Evolutionary conservation across 2,888 invertebrate species (phyloP).

Genomic region (Philonicus albiceps): DNA sequence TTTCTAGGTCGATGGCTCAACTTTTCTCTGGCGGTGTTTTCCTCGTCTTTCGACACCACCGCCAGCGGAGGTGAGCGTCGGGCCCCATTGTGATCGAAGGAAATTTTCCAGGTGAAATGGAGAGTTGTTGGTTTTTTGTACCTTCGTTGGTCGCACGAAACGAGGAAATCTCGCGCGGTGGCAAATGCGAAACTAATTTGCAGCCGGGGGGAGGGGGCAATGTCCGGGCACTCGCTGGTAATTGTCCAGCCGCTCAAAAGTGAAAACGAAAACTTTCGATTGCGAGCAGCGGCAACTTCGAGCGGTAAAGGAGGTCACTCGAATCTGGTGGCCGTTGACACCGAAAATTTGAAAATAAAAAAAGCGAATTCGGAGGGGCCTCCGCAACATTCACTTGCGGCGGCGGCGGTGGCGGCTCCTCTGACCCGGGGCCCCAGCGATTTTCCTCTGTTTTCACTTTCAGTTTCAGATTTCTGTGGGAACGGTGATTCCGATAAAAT

Average conservation of each 20-base stretch:
- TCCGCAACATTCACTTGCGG: constrained; percentile 3
- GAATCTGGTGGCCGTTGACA: constrained; percentile 23
- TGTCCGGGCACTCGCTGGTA: neutral
- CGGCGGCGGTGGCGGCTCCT: neutral
- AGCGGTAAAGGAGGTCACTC: constrained; percentile 1
- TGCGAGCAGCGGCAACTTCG: neutral
- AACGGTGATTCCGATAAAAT: neutral
- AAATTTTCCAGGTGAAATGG: constrained; percentile 32
- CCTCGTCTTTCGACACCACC: neutral
- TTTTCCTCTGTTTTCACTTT: constrained; percentile 29
- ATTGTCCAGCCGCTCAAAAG: constrained; percentile 26
- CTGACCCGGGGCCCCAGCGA: neutral
- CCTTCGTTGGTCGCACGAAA: neutral
- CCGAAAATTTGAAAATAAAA: neutral
- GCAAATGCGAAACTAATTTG: constrained; percentile 23
- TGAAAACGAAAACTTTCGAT: constrained; percentile 39
- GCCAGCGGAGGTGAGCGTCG: neutral
- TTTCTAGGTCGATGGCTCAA: constrained; percentile 36
- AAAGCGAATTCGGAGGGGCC: neutral
- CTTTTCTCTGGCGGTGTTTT: neutral
- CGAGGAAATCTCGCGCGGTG: constrained; percentile 9
- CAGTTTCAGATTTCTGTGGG: constrained; percentile 36
- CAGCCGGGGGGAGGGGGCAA: neutral
- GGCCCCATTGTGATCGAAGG: constrained; percentile 3
- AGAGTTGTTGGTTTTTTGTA: constrained; percentile 17